Percentiles rank a stretch among this genome's conserved stretches.
Evolutionary conservation across 2,888 invertebrate genomes (phyloP).

Genomic region (Nysson spinosus): DNA sequence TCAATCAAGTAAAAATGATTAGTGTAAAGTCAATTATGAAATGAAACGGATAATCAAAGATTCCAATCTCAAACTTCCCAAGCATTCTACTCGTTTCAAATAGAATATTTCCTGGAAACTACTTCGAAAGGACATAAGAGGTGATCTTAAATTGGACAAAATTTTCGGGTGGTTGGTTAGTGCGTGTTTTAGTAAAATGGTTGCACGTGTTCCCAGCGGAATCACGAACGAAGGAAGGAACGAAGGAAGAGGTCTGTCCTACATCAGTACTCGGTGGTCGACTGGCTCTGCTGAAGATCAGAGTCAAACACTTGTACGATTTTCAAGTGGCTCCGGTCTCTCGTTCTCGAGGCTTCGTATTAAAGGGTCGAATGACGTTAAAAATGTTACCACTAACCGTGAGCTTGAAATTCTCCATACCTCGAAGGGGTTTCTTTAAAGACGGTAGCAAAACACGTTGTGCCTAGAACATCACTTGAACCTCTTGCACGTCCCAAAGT

Average conservation of each 20-base stretch:
- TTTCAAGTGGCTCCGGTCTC: conserved; percentile 28
- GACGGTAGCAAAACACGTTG: not conserved
- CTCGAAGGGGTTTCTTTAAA: conserved; percentile 5
- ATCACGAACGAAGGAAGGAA: no score
- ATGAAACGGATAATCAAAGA: no score
- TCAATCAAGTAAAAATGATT: no score
- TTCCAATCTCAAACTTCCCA: no score
- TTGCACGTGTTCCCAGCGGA: conserved; percentile 12
- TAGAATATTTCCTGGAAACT: no score
- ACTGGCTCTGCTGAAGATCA: conserved; percentile 59
- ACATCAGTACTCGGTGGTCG: conserved; percentile 17
- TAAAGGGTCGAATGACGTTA: conserved; percentile 29
- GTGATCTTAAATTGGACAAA: no score
- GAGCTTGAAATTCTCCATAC: conserved; percentile 14
- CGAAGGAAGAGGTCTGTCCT: conserved; percentile 23
- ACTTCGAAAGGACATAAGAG: no score
- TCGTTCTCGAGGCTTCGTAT: conserved; percentile 33
- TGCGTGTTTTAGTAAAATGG: not conserved
- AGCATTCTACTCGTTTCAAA: no score
- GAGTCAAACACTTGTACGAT: conserved; percentile 50
- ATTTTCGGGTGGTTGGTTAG: not conserved
- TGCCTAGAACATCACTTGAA: not conserved
- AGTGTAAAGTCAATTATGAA: no score
- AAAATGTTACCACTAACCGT: conserved; percentile 23
- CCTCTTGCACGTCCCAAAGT: not conserved